Evolutionary conservation across 1,140 invertebrate species (phyloP).

Genomic region (Zaprionus ghesquierei): DNA sequence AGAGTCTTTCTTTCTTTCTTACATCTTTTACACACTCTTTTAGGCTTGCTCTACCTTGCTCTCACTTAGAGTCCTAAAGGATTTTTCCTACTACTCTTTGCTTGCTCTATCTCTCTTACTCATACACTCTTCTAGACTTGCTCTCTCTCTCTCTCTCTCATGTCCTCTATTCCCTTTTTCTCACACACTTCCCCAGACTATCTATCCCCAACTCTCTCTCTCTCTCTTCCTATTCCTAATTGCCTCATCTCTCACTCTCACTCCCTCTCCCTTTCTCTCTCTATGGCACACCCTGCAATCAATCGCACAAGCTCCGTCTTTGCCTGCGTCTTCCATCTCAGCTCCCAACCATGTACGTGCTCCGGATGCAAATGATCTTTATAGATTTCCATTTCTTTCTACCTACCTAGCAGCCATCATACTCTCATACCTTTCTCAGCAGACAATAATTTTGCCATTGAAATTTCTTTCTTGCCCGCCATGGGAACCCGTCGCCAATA

Average conservation of each 20-base stretch:
- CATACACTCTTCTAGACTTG: not conserved
- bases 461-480: conserved; percentile 15
- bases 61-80: not conserved
- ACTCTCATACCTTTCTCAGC: conserved; percentile 8
- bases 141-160: not conserved
- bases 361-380: conserved; percentile 53
- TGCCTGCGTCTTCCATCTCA: not conserved
- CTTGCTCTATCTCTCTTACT: not conserved
- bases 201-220: not conserved
- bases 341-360: conserved; percentile 50
- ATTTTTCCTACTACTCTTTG: too few species aligned
- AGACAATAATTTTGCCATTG: conserved; percentile 21
- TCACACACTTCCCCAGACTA: not conserved
- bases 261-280: conserved; percentile 1
- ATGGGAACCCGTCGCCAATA: conserved; percentile 30
- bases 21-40: not conserved
- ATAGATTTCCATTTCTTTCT: conserved; percentile 49
- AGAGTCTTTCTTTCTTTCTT: too few species aligned
- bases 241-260: not conserved
- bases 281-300: conserved; percentile 18
- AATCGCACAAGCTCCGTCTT: not conserved
- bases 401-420: not conserved
- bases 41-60: not conserved
- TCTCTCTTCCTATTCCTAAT: too few species aligned
- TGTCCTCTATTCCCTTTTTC: not conserved